phyloP scores from a whole-genome alignment of 2,888 invertebrate species.

The Drepana falcataria region DNA sequence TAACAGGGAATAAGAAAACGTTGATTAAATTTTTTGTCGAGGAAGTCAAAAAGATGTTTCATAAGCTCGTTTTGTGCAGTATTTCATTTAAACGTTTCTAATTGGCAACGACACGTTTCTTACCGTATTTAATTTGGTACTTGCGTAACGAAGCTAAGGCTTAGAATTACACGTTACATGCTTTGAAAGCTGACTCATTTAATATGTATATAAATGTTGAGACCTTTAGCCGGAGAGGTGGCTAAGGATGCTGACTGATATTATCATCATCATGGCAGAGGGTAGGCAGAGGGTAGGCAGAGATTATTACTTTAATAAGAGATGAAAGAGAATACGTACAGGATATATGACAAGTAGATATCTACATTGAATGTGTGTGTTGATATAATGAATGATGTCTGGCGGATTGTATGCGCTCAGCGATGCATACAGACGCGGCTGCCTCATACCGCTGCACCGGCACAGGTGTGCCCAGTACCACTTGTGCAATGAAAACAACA shows the following conservation, averaged over 20 bases:
- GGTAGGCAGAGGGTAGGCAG: too few species aligned
- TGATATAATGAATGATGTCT: constrained; percentile 35
- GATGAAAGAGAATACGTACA: too few species aligned
- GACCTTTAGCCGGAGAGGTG: too few species aligned
- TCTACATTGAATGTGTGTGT: constrained; percentile 25
- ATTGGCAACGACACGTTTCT: not conserved
- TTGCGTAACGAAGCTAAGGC: too few species aligned
- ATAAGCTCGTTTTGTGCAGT: not conserved
- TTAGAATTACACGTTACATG: not conserved
- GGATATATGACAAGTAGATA: too few species aligned
- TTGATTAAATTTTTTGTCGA: not conserved
- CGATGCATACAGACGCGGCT: constrained; percentile 38
- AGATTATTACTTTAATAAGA: too few species aligned
- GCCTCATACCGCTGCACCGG: constrained; percentile 13
- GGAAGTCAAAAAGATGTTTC: not conserved
- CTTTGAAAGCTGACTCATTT: too few species aligned
- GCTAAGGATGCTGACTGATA: too few species aligned
- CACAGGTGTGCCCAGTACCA: constrained; percentile 3
- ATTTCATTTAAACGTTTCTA: not conserved
- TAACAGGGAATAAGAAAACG: not conserved
- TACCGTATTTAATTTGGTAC: not conserved
- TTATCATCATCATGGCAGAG: too few species aligned
- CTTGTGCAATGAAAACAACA: not conserved
- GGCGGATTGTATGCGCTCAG: constrained; percentile 34
- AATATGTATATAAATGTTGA: too few species aligned